Base-by-base conservation (phyloP, 2,888 invertebrate species). In the Drosophila anomalipes region DNA sequence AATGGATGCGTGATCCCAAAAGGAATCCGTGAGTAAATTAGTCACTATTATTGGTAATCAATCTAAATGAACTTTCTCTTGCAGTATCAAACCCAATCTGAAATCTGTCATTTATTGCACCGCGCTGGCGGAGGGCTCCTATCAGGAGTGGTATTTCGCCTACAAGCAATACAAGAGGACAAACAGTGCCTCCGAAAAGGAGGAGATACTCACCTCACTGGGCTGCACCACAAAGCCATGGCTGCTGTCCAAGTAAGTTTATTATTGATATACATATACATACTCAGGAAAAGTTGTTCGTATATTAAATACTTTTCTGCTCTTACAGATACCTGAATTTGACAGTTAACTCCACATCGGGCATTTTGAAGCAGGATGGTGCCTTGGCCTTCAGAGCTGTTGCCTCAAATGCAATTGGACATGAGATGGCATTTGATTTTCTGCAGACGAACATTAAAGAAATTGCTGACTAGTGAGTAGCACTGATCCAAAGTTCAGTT, bases 121-220 rank as follows among this genome's bases (percentile, higher is more conserved):
- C 4, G 95, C 95, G 0, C 93, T 96, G 44, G 94, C 94, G 41
- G 94, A 95, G 81, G 96, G 96, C 0, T 95, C 95, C 1, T 94
- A 94, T 77, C 94, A 93, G 12, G 96, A 96, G 91, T 97, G 96
- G 96, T 94, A 96, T 70, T 96, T 95, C 86, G 95, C 95, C 28
- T 95, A 95, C 90, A 93, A 94, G 26, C 92, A 92, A 58, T 94
- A 93, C 74, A 92, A 90, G 39, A 91, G 91, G 32, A 93, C 93
- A 4, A 92, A 91, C 9, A 94, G 95, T 19, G 95, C 95, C 0
- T 94, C 95, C 0, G 96, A 96, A 84, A 95, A 95, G 82, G 94
- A 94, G 61, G 94, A 94, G 41, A 94, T 96, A 10, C 92, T 96
- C 19, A 92, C 93, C 16, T 94, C 95, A 0, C 84, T 95, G 52